Conservation (phyloP, 2,888 invertebrate genomes). For the Calameuta pallipes region DNA sequence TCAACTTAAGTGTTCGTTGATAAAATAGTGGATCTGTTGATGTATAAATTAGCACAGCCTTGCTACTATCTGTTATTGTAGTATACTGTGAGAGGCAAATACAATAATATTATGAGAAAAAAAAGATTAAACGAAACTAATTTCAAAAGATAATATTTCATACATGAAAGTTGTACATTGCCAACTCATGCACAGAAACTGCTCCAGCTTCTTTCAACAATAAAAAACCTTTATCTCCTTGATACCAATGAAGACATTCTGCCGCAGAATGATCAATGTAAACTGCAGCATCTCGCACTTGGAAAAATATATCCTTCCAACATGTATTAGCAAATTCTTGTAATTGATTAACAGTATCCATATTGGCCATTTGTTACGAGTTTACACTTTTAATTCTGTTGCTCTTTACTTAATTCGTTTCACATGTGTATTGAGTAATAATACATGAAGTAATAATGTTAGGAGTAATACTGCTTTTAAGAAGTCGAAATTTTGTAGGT, state of each 20-base stretch:
- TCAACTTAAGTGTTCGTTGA: constrained; percentile 70
- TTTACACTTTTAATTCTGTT: too few species aligned
- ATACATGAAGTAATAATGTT: too few species aligned
- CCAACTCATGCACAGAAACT: constrained; percentile 73
- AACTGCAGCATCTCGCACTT: constrained; percentile 74
- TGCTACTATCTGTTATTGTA: constrained; percentile 59
- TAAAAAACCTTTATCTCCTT: constrained; percentile 69
- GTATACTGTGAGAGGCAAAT: constrained; percentile 58
- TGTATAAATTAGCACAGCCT: constrained; percentile 71
- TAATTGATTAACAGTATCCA: constrained; percentile 8
- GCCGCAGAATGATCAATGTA: constrained; percentile 74
- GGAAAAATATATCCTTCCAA: constrained; percentile 73
- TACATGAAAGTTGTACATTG: constrained; percentile 64
- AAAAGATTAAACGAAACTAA: constrained; percentile 43
- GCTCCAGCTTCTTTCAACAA: constrained; percentile 73
- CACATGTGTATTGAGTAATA: too few species aligned
- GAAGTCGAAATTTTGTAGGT: too few species aligned
- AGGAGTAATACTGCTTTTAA: too few species aligned
- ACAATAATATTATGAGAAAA: constrained; percentile 49
- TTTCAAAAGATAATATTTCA: constrained; percentile 12
- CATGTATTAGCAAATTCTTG: constrained; percentile 68
- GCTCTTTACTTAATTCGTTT: too few species aligned
- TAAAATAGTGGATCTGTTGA: constrained; percentile 70
- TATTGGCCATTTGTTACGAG: too few species aligned
- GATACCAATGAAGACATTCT: constrained; percentile 79